These are phyloP conservation scores for Steinernema hermaphroditum DNA, from an alignment of 2,888 invertebrate species.

Conservation along the genomic window DNA sequence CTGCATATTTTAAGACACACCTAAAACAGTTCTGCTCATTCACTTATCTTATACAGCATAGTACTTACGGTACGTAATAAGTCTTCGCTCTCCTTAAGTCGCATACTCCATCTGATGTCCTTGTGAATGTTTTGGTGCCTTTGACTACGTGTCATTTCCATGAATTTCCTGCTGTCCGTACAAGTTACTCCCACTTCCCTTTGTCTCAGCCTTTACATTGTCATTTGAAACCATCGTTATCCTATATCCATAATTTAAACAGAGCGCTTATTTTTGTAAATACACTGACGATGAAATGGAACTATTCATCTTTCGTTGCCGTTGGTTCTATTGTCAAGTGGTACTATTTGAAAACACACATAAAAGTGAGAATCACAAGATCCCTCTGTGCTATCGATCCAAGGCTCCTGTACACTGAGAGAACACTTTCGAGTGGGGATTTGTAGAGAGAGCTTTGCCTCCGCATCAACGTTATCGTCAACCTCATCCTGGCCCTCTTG, in stretches of 20 bases:
- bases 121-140: constrained; percentile 1
- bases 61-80: not conserved
- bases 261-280: constrained; percentile 31
- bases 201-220: not conserved
- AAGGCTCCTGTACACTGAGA: not conserved
- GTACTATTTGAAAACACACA: not conserved
- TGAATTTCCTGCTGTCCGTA: not conserved
- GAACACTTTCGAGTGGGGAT: not conserved
- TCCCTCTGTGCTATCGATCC: constrained; percentile 15
- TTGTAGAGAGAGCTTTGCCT: constrained; percentile 14
- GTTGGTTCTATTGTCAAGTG: not conserved
- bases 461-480: constrained; percentile 13
- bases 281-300: constrained; percentile 1
- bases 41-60: not conserved
- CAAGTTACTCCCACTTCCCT: not conserved
- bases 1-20: constrained; percentile 27
- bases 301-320: not conserved
- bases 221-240: not conserved
- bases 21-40: constrained; percentile 28
- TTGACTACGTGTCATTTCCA: not conserved
- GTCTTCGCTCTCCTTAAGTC: not conserved
- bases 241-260: constrained; percentile 13
- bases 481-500: not conserved
- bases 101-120: not conserved
- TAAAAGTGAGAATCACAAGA: not conserved